Conservation (phyloP, 2,888 invertebrate genomes). For the Tanytarsus gracilentus region DNA sequence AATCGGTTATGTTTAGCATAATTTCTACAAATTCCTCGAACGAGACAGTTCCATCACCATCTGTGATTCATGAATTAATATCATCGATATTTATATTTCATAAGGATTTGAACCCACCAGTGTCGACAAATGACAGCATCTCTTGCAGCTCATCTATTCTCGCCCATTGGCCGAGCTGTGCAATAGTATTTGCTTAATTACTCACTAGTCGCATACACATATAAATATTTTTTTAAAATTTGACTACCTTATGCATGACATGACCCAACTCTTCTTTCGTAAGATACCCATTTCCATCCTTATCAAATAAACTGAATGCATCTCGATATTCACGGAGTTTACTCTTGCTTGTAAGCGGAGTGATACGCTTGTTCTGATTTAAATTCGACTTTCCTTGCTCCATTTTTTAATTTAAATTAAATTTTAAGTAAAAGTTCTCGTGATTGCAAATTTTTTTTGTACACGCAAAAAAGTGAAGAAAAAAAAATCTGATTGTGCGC, state of each 20-base stretch:
- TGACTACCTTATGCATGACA: conserved; percentile 78
- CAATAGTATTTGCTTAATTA: too few species aligned
- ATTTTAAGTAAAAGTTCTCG: too few species aligned
- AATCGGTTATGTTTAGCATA: conserved; percentile 56
- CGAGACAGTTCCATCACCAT: conserved; percentile 66
- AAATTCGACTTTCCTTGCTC: too few species aligned
- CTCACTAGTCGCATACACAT: too few species aligned
- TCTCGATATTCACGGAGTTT: conserved; percentile 63
- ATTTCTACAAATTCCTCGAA: conserved; percentile 85
- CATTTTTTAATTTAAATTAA: too few species aligned
- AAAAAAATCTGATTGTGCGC: too few species aligned
- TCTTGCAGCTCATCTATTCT: conserved; percentile 76
- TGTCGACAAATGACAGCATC: conserved; percentile 75
- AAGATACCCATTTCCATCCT: conserved; percentile 79
- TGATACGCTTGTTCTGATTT: conserved; percentile 10
- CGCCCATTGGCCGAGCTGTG: conserved; percentile 79
- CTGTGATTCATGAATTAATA: too few species aligned
- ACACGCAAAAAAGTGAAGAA: too few species aligned
- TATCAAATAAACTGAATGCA: conserved; percentile 78
- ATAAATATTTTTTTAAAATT: too few species aligned
- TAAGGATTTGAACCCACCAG: too few species aligned
- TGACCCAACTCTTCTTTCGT: conserved; percentile 78
- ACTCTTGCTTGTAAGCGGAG: conserved; percentile 13
- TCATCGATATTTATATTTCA: too few species aligned
- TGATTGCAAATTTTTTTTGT: too few species aligned